A percentile compares a stretch with the other conserved stretches of the same genome.
phyloP scores from a whole-genome alignment of 2,888 invertebrate species.

The Drosophila fulvimacula region DNA sequence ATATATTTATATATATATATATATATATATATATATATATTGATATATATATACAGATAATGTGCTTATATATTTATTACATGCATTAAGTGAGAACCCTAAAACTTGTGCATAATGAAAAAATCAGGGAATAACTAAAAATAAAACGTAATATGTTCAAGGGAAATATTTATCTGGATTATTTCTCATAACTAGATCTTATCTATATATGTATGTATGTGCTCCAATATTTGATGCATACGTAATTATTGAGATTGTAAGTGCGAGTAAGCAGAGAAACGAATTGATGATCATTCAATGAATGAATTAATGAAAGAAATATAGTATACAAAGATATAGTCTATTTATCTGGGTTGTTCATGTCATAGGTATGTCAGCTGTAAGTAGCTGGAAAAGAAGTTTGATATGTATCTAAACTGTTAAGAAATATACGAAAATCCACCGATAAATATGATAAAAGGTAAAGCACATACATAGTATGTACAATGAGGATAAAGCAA shows the following conservation, averaged over 20 bases:
- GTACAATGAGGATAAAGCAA: not conserved
- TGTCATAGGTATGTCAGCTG: not conserved
- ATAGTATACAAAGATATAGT: not conserved
- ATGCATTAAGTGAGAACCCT: too few relatives aligned
- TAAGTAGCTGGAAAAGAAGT: not conserved
- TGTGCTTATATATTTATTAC: too few relatives aligned
- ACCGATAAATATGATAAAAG: not conserved
- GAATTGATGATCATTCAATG: not conserved
- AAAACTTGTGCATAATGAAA: not conserved
- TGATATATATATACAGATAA: constrained; percentile 1
- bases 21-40: constrained; percentile 1
- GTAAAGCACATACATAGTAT: not conserved
- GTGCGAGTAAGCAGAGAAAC: not conserved
- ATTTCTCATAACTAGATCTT: not conserved
- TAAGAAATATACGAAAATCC: not conserved
- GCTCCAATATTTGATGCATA: not conserved
- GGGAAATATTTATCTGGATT: not conserved
- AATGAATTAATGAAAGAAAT: not conserved
- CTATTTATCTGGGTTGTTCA: not conserved
- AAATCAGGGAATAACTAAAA: not conserved
- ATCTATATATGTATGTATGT: not conserved
- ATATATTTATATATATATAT: not conserved
- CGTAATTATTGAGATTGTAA: not conserved
- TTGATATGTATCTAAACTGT: not conserved
- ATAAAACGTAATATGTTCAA: not conserved